Conservation (phyloP, 2,888 invertebrate genomes). For the Stomorhina lunata region DNA sequence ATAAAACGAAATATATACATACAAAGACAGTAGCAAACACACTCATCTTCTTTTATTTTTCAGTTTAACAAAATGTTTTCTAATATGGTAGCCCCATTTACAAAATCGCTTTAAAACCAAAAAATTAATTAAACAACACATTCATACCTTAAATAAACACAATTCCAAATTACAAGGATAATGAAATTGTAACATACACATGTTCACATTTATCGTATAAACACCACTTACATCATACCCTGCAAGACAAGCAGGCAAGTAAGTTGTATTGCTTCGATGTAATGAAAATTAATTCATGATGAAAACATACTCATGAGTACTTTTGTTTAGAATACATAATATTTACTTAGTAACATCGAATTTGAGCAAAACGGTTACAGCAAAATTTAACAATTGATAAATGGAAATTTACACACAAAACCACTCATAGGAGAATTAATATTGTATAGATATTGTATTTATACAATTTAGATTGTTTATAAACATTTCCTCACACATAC, state of each 20-base stretch:
- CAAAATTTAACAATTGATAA: not conserved
- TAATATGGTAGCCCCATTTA: no score
- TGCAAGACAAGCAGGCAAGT: not conserved
- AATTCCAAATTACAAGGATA: slow-evolving; percentile 23
- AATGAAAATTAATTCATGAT: not conserved
- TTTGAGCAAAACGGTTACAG: not conserved
- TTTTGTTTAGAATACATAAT: no score
- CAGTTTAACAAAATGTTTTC: no score
- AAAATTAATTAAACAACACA: slow-evolving; percentile 26
- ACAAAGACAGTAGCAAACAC: no score
- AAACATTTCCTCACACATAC: not conserved
- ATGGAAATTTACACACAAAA: not conserved
- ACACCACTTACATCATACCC: not conserved
- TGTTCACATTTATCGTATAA: not conserved
- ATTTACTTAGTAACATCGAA: no score
- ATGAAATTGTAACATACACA: slow-evolving; percentile 9
- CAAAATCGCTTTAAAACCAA: not conserved
- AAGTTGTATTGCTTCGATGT: not conserved
- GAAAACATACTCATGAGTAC: not conserved
- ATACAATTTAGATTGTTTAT: no score
- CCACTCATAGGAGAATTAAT: not conserved
- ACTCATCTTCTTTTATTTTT: no score
- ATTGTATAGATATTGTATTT: slow-evolving; percentile 26
- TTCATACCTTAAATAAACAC: slow-evolving; percentile 3
- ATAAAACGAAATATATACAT: no score